Evolutionary conservation across 1,140 invertebrate genomes (phyloP), one percentile per base, ranked within the genome.

Genomic region (Sinella curviseta): DNA sequence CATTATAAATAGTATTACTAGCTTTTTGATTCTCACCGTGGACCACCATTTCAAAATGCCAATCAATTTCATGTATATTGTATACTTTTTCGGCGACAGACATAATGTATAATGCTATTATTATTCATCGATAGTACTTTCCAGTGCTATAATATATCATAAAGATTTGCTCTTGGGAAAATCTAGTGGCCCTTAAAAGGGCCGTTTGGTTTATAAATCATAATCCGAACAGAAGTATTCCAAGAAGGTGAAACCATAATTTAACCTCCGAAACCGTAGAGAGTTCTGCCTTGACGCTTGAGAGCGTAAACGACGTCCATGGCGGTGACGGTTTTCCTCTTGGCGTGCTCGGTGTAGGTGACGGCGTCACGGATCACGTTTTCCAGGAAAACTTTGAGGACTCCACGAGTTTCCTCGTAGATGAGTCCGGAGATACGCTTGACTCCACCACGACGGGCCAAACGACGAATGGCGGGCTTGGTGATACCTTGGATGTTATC

Each of bases 251-350:
- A 17, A 26, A 12, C 3, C 12, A 14, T 60, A 4, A 17, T 60
- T 87, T 88, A 90, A 83, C 89, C 89, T 54, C 90, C 90, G 82
- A 90, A 91, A 80, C 90, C 89, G 85, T 91, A 91, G n/a, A 91
- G 85, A 48, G 89, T 90, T 74, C 92, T 88, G 39, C 94, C 94
- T 88, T 94, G 93, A 73, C 93, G 88, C 86, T 95, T 95, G 82
- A 95, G 87, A 35, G 93, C 93, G 28, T 93, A 70, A 24, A 70
- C 26, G n/a, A 70, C 65, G 65, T 70, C 65, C 65, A 30, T 31
- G 26, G 65, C 65, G n/a, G 65, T 31, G 57, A 65, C 57, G 3
- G 65, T 95, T 87, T 94, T 95, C 81, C 93, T 88, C 87, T 94
- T 94, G 81, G 93, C 92, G 86, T 94, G 92, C 65, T 65, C 57